Evolutionary conservation across 2,888 invertebrate species (phyloP).

Genomic region (Strigamia maritima): DNA sequence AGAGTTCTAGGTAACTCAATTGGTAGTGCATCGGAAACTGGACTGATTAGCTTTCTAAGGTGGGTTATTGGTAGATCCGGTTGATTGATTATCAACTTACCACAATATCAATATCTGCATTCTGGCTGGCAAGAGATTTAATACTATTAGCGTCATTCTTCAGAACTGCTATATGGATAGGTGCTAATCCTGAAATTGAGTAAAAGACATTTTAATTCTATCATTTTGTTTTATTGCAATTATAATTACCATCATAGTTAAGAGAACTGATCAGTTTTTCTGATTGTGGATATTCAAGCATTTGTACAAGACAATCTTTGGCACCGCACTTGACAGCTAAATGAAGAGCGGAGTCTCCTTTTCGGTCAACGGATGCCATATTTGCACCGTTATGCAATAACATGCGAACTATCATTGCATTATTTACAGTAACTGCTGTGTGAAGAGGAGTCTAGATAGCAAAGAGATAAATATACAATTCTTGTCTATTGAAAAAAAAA

Average conservation of each 20-base stretch:
- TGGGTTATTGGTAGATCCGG: too few relatives aligned
- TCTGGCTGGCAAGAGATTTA: constrained; percentile 14
- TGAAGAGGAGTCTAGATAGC: constrained; percentile 38
- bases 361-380: neutral
- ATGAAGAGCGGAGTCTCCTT: constrained; percentile 37
- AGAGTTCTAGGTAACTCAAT: too few relatives aligned
- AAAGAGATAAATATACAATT: constrained; percentile 10
- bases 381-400: constrained; percentile 34
- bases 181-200: constrained; percentile 38
- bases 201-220: neutral
- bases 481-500: neutral
- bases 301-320: neutral
- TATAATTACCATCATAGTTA: constrained; percentile 38
- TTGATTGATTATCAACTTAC: constrained; percentile 38
- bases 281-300: neutral
- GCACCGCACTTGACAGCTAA: constrained; percentile 18
- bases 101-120: constrained; percentile 38
- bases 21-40: too few relatives aligned
- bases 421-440: constrained; percentile 34
- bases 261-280: neutral
- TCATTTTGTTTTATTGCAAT: neutral
- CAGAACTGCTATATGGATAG: constrained; percentile 40
- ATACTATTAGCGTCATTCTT: constrained; percentile 28
- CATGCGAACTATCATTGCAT: neutral
- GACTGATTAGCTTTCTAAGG: too few relatives aligned